Evolutionary conservation across 2,797 vertebrate genomes (phyloP).

Genomic region (Huso huso): DNA sequence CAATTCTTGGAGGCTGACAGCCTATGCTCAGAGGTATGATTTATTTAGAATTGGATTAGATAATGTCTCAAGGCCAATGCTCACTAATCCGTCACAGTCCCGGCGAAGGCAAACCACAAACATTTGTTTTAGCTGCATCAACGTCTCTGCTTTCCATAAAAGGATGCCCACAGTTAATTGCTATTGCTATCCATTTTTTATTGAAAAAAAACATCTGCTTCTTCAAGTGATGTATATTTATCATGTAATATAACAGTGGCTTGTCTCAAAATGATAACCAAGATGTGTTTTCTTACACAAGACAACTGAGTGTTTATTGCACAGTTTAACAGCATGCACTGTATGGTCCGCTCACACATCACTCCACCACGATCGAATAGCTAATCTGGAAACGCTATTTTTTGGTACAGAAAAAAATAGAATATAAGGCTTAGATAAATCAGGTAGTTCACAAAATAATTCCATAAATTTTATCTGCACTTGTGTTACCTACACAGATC

Average conservation of each 20-base stretch:
- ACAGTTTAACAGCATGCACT: background rate
- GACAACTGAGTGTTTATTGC: slow-evolving; percentile 2
- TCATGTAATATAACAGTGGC: slow-evolving; percentile 48
- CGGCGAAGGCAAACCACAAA: slow-evolving; percentile 44
- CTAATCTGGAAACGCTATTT: background rate
- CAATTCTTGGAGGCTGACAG: slow-evolving; percentile 23
- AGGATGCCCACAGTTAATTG: slow-evolving; percentile 46
- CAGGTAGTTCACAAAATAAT: no score
- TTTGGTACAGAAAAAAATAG: no score
- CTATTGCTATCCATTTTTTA: slow-evolving; percentile 43
- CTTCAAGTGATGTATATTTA: slow-evolving; percentile 55
- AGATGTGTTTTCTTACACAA: background rate
- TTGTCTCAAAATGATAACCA: slow-evolving; percentile 4
- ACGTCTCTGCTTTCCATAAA: slow-evolving; percentile 42
- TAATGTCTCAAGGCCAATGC: slow-evolving; percentile 48
- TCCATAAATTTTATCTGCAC: no score
- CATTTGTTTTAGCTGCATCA: slow-evolving; percentile 61
- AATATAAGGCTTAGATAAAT: no score
- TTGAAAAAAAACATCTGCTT: slow-evolving; percentile 31
- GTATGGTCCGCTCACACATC: background rate
- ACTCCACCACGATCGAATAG: background rate
- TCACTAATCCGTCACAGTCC: slow-evolving; percentile 55
- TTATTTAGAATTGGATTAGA: slow-evolving; percentile 60
- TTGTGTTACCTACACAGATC: no score
- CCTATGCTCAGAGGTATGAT: slow-evolving; percentile 52